Evolutionary conservation across 37 sponge, comb jelly and placozoan genomes (phyloP).

Genomic region (Amphimedon queenslandica): DNA sequence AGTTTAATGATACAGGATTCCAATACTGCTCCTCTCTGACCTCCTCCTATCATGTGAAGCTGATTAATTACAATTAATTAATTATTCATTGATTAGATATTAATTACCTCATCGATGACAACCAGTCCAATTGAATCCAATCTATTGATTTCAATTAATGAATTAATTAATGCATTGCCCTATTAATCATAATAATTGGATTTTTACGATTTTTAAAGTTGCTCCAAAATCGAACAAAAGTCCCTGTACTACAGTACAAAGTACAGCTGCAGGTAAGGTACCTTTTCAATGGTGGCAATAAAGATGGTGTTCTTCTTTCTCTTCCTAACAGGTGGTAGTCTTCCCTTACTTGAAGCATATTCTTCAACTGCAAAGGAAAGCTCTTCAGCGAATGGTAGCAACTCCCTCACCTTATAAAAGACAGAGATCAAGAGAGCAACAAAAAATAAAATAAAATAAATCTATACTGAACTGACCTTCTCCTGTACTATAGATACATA

Average conservation of each 20-base stretch:
- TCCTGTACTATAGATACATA: conserved; percentile 94
- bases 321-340: conserved; percentile 77
- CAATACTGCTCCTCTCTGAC: conserved; percentile 81
- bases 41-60: conserved; percentile 95
- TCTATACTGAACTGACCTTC: conserved; percentile 42
- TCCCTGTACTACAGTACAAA: not conserved
- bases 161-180: conserved; percentile 80
- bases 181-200: conserved; percentile 4
- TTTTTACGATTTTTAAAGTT: not conserved
- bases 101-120: conserved; percentile 84
- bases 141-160: conserved; percentile 66
- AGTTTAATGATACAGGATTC: conserved; percentile 85
- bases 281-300: conserved; percentile 95
- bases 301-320: conserved; percentile 69
- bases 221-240: not conserved
- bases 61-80: conserved; percentile 7
- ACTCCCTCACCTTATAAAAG: conserved; percentile 65
- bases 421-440: too few relatives aligned
- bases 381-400: conserved; percentile 66
- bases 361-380: conserved; percentile 88
- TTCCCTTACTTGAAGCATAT: conserved; percentile 87
- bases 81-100: not conserved
- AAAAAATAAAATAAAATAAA: not conserved
- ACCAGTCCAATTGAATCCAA: conserved; percentile 70
- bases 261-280: not conserved